phyloP scores from a whole-genome alignment of 2,888 invertebrate species.

The Elmis aenea region DNA sequence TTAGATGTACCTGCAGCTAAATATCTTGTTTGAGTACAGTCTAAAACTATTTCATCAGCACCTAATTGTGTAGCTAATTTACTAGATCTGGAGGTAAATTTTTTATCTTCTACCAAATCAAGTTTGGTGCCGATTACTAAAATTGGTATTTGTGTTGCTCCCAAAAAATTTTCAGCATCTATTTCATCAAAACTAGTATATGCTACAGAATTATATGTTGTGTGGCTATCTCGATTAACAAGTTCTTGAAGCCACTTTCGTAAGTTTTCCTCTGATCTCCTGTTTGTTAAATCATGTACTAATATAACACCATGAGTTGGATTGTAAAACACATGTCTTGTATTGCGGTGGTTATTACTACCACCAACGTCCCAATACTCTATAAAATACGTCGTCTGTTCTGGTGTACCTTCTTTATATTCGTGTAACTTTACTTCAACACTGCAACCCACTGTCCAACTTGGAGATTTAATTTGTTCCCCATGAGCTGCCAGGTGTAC shows the following conservation, averaged over 20 bases:
- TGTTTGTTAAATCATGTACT: slow-evolving; percentile 94
- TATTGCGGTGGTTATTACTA: slow-evolving; percentile 86
- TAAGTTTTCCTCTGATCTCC: slow-evolving; percentile 91
- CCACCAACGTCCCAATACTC: slow-evolving; percentile 98
- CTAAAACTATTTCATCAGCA: slow-evolving; percentile 89
- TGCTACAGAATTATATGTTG: slow-evolving; percentile 23
- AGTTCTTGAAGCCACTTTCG: slow-evolving; percentile 92
- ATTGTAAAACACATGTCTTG: slow-evolving; percentile 91
- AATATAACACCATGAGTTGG: slow-evolving; percentile 92
- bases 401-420: slow-evolving; percentile 89
- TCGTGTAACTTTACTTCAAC: slow-evolving; percentile 94
- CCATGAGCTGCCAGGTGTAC: slow-evolving; percentile 87
- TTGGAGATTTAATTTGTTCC: slow-evolving; percentile 77
- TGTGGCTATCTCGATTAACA: slow-evolving; percentile 64
- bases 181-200: slow-evolving; percentile 58
- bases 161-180: slow-evolving; percentile 82
- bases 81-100: slow-evolving; percentile 58
- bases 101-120: slow-evolving; percentile 76
- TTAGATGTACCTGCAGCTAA: slow-evolving; percentile 93
- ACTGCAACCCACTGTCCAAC: slow-evolving; percentile 95
- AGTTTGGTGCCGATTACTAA: slow-evolving; percentile 92
- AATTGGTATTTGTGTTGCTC: slow-evolving; percentile 85
- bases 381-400: slow-evolving; percentile 85
- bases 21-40: slow-evolving; percentile 66
- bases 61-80: slow-evolving; percentile 84